Conservation (phyloP, 2,797 vertebrate species). For the Sebastes cheni region DNA sequence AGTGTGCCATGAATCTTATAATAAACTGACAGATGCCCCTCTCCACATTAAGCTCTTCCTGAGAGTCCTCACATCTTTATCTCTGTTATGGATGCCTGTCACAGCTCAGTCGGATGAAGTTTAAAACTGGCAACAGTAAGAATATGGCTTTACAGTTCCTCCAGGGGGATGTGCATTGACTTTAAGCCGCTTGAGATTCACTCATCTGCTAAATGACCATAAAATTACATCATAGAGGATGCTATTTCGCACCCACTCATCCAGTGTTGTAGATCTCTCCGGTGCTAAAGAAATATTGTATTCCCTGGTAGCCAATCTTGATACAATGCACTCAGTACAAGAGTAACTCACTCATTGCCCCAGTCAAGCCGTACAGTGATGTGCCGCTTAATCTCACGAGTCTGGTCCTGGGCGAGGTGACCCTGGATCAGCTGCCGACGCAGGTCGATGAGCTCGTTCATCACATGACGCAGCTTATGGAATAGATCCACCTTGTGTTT, state of each 20-base stretch:
- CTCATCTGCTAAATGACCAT: constrained; percentile 76
- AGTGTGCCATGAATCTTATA: constrained; percentile 14
- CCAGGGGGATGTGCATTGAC: constrained; percentile 62
- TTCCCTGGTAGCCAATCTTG: constrained; percentile 30
- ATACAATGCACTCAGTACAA: not conserved
- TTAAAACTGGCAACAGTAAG: constrained; percentile 55
- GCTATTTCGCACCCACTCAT: constrained; percentile 58
- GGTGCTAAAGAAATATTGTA: constrained; percentile 33
- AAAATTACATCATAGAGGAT: constrained; percentile 67
- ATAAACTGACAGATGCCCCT: constrained; percentile 46
- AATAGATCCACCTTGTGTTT: constrained; percentile 99
- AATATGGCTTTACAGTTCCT: constrained; percentile 64
- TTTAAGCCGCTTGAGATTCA: constrained; percentile 69
- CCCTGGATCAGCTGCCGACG: constrained; percentile 97
- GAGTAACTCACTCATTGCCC: constrained; percentile 97
- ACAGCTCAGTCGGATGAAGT: constrained; percentile 52
- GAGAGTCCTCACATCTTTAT: constrained; percentile 44
- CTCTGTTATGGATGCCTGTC: constrained; percentile 52
- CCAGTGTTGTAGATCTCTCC: constrained; percentile 30
- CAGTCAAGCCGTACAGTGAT: constrained; percentile 97
- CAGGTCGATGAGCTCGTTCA: constrained; percentile 98
- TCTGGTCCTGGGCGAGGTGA: constrained; percentile 98
- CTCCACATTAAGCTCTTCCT: constrained; percentile 28
- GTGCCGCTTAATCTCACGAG: constrained; percentile 97
- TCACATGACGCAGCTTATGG: constrained; percentile 98